Conservation (phyloP, 2,888 invertebrate species). For the Drosophila neotestacea region DNA sequence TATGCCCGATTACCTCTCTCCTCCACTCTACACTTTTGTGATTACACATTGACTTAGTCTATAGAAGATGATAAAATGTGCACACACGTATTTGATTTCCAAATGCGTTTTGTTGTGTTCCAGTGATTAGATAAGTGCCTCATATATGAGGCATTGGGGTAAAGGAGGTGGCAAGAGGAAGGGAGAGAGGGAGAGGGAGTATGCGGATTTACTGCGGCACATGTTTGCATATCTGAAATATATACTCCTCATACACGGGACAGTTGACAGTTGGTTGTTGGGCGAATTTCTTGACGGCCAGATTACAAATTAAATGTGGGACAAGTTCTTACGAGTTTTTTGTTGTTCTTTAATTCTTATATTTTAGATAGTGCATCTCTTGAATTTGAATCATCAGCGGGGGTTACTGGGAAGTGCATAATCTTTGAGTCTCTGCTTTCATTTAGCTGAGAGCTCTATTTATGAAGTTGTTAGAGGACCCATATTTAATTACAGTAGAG, state of each 20-base stretch:
- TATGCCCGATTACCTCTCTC: conserved; percentile 8
- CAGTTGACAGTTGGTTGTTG: conserved; percentile 41
- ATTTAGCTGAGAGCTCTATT: conserved; percentile 9
- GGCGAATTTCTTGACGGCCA: conserved; percentile 7
- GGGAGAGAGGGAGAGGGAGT: neutral
- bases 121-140: conserved; percentile 60
- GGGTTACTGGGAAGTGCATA: neutral
- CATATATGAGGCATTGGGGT: neutral
- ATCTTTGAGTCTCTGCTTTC: conserved; percentile 22
- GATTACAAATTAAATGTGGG: conserved; percentile 45
- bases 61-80: conserved; percentile 22
- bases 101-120: conserved; percentile 56
- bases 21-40: conserved; percentile 2
- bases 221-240: conserved; percentile 52
- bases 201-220: conserved; percentile 53
- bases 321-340: conserved; percentile 31
- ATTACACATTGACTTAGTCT: conserved; percentile 38
- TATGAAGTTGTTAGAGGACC: neutral
- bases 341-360: neutral
- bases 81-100: conserved; percentile 51
- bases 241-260: conserved; percentile 9
- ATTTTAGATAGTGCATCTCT: conserved; percentile 22
- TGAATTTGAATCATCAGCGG: conserved; percentile 32
- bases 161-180: neutral
- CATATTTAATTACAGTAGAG: neutral